phyloP scores from a whole-genome alignment of 2,113 vertebrate genomes.

The Pelusios castaneus region DNA sequence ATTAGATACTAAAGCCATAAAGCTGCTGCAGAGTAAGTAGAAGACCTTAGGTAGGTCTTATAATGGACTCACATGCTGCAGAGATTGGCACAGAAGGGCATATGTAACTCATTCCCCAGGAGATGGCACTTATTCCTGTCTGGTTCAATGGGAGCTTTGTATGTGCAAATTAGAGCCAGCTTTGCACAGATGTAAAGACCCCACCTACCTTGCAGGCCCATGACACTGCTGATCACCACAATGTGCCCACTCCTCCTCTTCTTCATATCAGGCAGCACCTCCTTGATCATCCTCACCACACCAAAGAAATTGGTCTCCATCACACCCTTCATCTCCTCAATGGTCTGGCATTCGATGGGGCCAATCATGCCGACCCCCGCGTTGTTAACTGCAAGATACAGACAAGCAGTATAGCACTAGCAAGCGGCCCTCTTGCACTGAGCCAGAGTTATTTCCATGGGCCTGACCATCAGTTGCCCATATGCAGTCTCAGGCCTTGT shows the following conservation, averaged over 20 bases:
- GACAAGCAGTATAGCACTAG: fast-evolving
- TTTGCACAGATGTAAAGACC: background rate
- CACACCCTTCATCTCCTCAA: slow-evolving; percentile 74
- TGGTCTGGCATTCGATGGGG: slow-evolving; percentile 81
- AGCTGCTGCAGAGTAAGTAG: background rate
- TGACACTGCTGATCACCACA: slow-evolving; percentile 81
- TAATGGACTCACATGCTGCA: too few species aligned
- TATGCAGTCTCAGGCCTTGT: background rate
- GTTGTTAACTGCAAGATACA: slow-evolving; percentile 76
- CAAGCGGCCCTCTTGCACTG: background rate
- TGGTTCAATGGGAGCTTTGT: too few species aligned
- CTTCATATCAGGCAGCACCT: slow-evolving; percentile 83
- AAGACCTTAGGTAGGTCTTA: too few species aligned
- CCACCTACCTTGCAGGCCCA: slow-evolving; percentile 77
- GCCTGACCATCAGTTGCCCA: background rate
- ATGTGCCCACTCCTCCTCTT: slow-evolving; percentile 73
- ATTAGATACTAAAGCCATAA: background rate
- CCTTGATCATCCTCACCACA: slow-evolving; percentile 76
- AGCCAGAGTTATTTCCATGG: background rate
- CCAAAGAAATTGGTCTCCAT: slow-evolving; percentile 83
- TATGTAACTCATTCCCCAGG: too few species aligned
- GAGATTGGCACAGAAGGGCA: too few species aligned
- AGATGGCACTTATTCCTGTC: too few species aligned
- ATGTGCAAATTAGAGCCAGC: fast-evolving
- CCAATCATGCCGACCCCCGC: slow-evolving; percentile 83